Evolutionary conservation across 2,113 vertebrate genomes (phyloP).

Genomic region (Platysternon megacephalum): DNA sequence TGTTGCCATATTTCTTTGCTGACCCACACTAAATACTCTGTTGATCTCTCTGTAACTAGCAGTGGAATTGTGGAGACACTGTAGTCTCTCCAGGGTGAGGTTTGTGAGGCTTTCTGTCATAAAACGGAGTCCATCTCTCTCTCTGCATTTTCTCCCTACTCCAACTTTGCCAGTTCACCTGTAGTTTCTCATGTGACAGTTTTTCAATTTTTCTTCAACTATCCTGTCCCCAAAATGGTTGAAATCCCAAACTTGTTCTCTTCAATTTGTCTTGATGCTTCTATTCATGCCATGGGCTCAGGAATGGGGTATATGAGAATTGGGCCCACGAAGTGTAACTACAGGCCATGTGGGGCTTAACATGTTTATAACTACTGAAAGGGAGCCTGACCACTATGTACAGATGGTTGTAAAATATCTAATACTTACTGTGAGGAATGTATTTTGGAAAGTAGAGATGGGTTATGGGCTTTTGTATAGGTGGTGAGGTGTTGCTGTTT

Average conservation of each 20-base stretch:
- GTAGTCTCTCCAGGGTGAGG: not conserved
- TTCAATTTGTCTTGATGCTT: not conserved
- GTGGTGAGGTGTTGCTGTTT: not conserved
- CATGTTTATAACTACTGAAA: not conserved
- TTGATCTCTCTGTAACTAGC: not conserved
- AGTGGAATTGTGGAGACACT: not conserved
- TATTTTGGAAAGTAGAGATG: not conserved
- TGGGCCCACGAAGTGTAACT: not conserved
- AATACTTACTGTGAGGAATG: not conserved
- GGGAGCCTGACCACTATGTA: accelerated
- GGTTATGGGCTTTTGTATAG: not conserved
- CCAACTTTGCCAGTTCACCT: not conserved
- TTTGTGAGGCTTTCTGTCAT: not conserved
- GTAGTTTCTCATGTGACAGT: not conserved
- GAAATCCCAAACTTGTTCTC: not conserved
- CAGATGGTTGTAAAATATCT: not conserved
- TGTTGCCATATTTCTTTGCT: constrained; percentile 29
- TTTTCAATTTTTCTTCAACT: not conserved
- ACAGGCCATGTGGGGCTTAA: accelerated
- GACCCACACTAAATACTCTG: not conserved
- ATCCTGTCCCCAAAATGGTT: not conserved
- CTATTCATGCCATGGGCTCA: not conserved
- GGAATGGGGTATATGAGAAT: not conserved
- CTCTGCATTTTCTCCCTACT: not conserved
- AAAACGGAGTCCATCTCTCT: not conserved